Evolutionary conservation across 2,113 vertebrate species (phyloP).

Genomic region (Nerophis ophidion): DNA sequence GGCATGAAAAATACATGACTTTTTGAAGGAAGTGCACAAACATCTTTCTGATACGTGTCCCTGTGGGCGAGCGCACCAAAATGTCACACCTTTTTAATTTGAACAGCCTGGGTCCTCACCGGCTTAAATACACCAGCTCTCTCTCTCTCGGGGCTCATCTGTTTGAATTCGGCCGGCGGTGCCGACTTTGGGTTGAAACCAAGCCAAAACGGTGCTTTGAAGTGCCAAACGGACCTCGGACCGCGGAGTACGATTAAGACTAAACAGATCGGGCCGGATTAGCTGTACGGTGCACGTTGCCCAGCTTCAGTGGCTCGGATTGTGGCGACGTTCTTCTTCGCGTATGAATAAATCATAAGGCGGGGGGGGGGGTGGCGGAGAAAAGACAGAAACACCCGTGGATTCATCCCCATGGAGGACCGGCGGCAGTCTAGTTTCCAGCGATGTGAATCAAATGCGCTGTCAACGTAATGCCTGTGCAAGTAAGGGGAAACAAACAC

Average conservation of each 20-base stretch:
- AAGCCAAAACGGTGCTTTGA: conserved; percentile 33
- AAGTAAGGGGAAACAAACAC: conserved; percentile 3
- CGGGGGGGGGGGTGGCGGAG: conserved; percentile 15
- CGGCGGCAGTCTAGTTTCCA: conserved; percentile 8
- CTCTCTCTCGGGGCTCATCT: background rate
- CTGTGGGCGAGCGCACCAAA: conserved; percentile 2
- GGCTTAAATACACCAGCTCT: conserved; percentile 13
- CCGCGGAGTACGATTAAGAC: conserved; percentile 5
- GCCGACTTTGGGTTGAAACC: background rate
- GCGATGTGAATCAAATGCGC: background rate
- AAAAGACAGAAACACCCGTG: conserved; percentile 35
- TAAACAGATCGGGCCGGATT: conserved; percentile 13
- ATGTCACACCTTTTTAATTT: conserved; percentile 34
- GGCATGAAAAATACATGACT: conserved; percentile 51
- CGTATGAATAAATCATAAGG: conserved; percentile 63
- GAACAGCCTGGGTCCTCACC: conserved; percentile 19
- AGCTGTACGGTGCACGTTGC: conserved; percentile 25
- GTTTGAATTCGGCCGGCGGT: conserved; percentile 6
- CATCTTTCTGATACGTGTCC: background rate
- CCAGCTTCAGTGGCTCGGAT: conserved; percentile 6
- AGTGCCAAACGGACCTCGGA: conserved; percentile 42
- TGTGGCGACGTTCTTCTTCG: conserved; percentile 35
- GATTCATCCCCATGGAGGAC: conserved; percentile 43
- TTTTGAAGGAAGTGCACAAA: conserved; percentile 6
- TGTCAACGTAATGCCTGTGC: background rate